Conservation (phyloP, 2,113 vertebrate species). For the Planiliza haematocheilus region DNA sequence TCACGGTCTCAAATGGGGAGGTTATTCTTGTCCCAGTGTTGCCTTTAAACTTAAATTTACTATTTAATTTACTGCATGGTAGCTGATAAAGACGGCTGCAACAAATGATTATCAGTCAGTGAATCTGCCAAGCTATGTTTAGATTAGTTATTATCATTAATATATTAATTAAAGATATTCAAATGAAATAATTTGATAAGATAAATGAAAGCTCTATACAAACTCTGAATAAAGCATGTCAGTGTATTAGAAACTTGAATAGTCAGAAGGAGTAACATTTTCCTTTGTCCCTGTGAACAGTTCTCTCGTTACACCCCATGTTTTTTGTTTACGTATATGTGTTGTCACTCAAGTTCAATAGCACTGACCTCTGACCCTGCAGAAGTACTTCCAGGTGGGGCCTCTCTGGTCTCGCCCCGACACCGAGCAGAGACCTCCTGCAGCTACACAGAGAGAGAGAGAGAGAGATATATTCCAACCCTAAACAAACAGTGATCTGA, state of each 20-base stretch:
- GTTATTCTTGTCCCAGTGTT: background rate
- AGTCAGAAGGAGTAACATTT: background rate
- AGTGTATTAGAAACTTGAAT: background rate
- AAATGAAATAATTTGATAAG: too few relatives aligned
- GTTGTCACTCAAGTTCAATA: conserved; percentile 83
- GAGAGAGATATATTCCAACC: conserved; percentile 54
- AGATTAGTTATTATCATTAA: too few relatives aligned
- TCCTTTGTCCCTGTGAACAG: conserved; percentile 58
- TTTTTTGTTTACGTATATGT: conserved; percentile 73
- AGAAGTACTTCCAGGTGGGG: conserved; percentile 85
- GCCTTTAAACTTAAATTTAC: too few relatives aligned
- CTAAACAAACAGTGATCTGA: conserved; percentile 76
- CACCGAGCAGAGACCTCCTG: conserved; percentile 66
- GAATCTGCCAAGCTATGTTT: too few relatives aligned
- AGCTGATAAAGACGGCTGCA: too few relatives aligned
- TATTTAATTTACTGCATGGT: too few relatives aligned
- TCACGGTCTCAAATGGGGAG: background rate
- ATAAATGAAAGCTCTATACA: background rate
- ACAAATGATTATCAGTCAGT: too few relatives aligned
- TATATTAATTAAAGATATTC: too few relatives aligned
- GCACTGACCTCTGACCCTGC: conserved; percentile 78
- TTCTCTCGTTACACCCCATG: conserved; percentile 64
- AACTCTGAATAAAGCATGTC: background rate
- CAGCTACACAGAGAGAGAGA: conserved; percentile 64
- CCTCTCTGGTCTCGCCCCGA: conserved; percentile 62